Base-by-base conservation (phyloP, 2,113 vertebrate species). In the Natator depressus region DNA sequence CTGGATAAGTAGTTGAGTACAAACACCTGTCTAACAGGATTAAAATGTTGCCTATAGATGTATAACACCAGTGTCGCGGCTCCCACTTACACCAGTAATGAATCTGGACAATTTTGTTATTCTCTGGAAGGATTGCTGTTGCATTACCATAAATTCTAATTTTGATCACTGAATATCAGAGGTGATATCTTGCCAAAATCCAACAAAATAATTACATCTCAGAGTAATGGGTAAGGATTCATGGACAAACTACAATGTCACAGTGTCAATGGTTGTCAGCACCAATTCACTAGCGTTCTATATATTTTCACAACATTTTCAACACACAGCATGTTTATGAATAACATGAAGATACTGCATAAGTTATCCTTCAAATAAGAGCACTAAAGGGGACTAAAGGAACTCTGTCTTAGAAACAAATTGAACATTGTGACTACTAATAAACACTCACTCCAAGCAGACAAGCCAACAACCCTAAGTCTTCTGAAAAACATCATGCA, bases 121-220 rank as follows among this genome's bases (percentile, higher is more conserved):
- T 87, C 59, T 83, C 92, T 65, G 50, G 83, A 93, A 97, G 84
- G 65, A 91, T 91, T 88, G 92, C 80, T 65, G 82, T 84, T 31
- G 57, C 51, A 85, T n/a, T 51, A 50, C 89, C 87, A 84, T 80
- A 89, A 78, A 87, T 83, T 94, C 88, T 88, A 75, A 92, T 92
- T 95, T 82, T 95, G 93, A 84, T 93, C 90, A 80, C 65, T 81
- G 87, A 86, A 89, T 85, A 95, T 96, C 88, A 92, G 59, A 96
- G 93, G 1, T 94, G 96, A 97, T 91, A 97, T 85, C 95, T 93
- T 97, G 94, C 93, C 92, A 97, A 97, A 97, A 97, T 93, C 96
- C 93, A 94, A 88, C 35, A 84, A 95, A 96, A 87, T 94, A 95
- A 97, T 94, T 96, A 91, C 92, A 95, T 95, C 89, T 82, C 83